These are phyloP conservation scores for Bombus waltoni DNA, from an alignment of 1,140 invertebrate species.

Conservation along the genomic window DNA sequence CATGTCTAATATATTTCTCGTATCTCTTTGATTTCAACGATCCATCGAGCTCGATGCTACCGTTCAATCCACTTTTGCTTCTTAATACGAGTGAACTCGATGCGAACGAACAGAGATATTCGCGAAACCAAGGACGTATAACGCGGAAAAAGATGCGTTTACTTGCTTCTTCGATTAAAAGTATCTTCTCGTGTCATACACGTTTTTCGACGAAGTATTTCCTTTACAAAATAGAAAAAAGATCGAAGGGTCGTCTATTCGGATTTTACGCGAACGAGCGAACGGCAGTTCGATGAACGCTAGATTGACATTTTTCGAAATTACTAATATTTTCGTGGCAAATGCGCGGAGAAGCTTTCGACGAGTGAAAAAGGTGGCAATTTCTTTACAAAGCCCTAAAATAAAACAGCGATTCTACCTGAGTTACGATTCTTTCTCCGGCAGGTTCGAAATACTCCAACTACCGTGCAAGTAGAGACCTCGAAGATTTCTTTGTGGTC, in stretches of 20 bases:
- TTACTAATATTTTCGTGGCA: too few species aligned
- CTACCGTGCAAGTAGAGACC: neutral
- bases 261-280: too few species aligned
- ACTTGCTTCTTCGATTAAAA: too few species aligned
- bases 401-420: neutral
- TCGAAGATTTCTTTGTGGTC: slow-evolving; percentile 5
- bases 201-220: too few species aligned
- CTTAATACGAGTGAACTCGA: neutral
- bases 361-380: neutral
- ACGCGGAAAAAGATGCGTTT: neutral
- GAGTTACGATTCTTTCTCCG: neutral
- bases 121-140: neutral
- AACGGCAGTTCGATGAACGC: too few species aligned
- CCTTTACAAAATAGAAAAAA: too few species aligned
- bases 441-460: too few species aligned
- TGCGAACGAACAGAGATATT: neutral
- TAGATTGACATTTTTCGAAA: too few species aligned
- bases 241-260: too few species aligned
- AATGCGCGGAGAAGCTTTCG: too few species aligned
- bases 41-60: neutral
- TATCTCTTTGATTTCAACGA: neutral
- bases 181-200: too few species aligned
- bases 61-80: neutral
- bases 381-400: neutral
- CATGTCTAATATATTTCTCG: neutral